Conservation (phyloP, 35 echinoderm and acorn worm genomes). For the Anneissia japonica region DNA sequence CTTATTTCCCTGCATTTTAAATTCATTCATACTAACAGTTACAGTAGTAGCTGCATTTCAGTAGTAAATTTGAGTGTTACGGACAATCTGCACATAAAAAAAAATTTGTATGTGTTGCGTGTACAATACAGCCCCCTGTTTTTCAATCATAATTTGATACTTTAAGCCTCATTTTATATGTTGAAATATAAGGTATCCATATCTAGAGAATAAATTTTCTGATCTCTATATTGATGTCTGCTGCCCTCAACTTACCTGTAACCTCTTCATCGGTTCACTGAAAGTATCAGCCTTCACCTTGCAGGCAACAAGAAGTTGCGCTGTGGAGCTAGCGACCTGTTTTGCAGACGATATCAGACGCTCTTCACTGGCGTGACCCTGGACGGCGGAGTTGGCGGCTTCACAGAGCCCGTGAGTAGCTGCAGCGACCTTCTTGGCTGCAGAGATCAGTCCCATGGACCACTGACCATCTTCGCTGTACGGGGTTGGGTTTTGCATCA, state of each 20-base stretch:
- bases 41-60: too few relatives aligned
- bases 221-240: too few relatives aligned
- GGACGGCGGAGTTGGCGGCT: slow-evolving; percentile 83
- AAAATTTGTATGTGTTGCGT: too few relatives aligned
- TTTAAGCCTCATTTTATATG: too few relatives aligned
- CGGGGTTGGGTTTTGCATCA: slow-evolving; percentile 59
- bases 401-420: slow-evolving; percentile 98
- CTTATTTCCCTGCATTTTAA: too few relatives aligned
- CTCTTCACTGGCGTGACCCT: slow-evolving; percentile 88
- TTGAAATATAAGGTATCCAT: too few relatives aligned
- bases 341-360: slow-evolving; percentile 90
- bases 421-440: slow-evolving; percentile 84
- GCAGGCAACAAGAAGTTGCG: slow-evolving; percentile 89
- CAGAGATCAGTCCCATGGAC: slow-evolving; percentile 94
- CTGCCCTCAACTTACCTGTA: slow-evolving; percentile 65
- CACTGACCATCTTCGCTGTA: slow-evolving; percentile 97
- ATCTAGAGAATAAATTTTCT: too few relatives aligned
- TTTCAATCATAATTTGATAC: too few relatives aligned
- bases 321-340: slow-evolving; percentile 86
- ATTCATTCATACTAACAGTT: too few relatives aligned
- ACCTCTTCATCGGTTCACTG: slow-evolving; percentile 90
- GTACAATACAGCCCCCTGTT: too few relatives aligned
- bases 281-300: slow-evolving; percentile 94
- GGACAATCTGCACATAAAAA: too few relatives aligned
- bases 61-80: too few relatives aligned